Base-by-base conservation (phyloP, 1,140 invertebrate genomes). In the Rhynchophorus ferrugineus region DNA sequence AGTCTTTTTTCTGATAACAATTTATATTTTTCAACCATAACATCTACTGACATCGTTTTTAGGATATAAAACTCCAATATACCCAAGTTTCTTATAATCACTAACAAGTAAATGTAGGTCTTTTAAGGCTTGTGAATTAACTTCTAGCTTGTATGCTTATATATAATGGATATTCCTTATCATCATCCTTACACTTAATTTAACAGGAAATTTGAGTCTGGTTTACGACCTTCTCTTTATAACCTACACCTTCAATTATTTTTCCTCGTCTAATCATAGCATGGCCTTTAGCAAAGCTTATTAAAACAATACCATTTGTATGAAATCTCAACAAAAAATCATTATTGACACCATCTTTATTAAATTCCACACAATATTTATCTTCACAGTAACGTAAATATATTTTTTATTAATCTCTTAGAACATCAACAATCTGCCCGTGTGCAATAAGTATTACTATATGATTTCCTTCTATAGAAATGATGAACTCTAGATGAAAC, bases 41-140 rank as follows among this genome's bases (percentile, higher is more conserved):
- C 44, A 6, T 52, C 44, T 33, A 47, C 45, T 3, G 44, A 14
- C 22, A 13, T 42, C 16, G 11, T 17, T 17, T 38, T 37, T 3
- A 37, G 47, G 53, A 44, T 49, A 42, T 3, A 55, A 38, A 2
- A 55, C 53, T 44, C 36, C 53, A 44, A 55, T 55, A 22, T 44
- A 55, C 16, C 53, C 53, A 3, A 55, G 34, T 49, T 37, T 29
- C 19, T 49, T 43, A 44, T 49, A 55, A 35, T 36, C 29, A n/a
- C 24, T 36, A 2, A 49, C 36, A 13, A 55, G 46, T 24, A 55
- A 18, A 13, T 55, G 45, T 7, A 46, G 53, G 29, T 55, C 35
- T 17, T 49, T 13, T 18, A 49, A 8, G 16, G 49, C 20, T 5
- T 49, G 35, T 2, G 37, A 35, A 35, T 55, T 55, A 9, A 55